Base-by-base conservation (phyloP, 2,113 vertebrate species). In the Hippotragus niger region DNA sequence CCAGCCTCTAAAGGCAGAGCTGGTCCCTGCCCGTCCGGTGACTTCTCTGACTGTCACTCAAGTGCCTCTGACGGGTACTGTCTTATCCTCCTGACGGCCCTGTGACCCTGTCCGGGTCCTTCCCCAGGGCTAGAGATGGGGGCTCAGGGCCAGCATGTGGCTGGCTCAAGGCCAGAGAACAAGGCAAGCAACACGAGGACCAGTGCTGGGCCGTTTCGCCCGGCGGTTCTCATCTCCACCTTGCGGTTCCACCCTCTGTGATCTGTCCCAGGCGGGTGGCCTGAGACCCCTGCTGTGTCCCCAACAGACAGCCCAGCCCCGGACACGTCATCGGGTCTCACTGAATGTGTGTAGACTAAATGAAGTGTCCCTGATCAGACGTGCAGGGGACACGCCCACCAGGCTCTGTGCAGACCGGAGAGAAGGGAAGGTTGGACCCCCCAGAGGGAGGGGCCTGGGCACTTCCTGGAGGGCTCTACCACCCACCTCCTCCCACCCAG, bases 121-220 rank as follows among this genome's bases (percentile, higher is more conserved):
- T 21, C 14, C 36, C 31, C 4, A 0, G 60, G 64, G 8, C 16
- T n/a, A 23, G 57, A n/a, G 52, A n/a, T 57, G 62, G 14, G 62
- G 36, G 43, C 31, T 60, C 16, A 27, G 43, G 6, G 7, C 43
- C 33, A 33, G 15, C 15, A 4, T 31, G 43, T 23, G 50, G 10
- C 64, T 50, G 23, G 53, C 40, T 47, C 19, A 6, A 33, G 62
- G 55, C 45, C 52, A 25, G 84, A 80, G 58, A 31, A 11, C 31
- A 14, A 25, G 31, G 36, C 13, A 23, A 29, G 23, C 29, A 14
- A 31, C 0, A 2, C 9, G n/a, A 55, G 31, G 10, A 4, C 40
- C 12, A 2, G 12, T 0, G 2, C 36, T 16, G 15, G 11, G 23
- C 33, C 1, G 0, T 0, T 58, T 33, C 27, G 47, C 57, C 16